These are phyloP conservation scores for Petrocephalus schoutedeni DNA, from an alignment of 2,797 vertebrate genomes.

Conservation along the genomic window DNA sequence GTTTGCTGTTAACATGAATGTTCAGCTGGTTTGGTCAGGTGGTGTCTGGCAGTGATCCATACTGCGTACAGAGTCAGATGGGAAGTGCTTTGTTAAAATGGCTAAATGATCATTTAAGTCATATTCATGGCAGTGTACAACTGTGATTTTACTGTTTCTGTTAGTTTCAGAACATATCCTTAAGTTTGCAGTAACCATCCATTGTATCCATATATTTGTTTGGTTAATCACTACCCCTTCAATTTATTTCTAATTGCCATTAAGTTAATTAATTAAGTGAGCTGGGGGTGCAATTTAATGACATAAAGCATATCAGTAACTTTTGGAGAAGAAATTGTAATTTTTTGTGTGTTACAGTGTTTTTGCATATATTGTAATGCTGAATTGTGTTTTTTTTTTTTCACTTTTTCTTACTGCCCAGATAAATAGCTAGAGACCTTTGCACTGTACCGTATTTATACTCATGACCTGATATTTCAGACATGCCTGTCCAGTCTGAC, in stretches of 20 bases:
- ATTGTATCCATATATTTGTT: neutral
- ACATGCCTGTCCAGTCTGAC: neutral
- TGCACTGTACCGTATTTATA: neutral
- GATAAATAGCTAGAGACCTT: neutral
- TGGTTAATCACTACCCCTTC: neutral
- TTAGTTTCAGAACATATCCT: neutral
- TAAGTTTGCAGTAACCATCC: neutral
- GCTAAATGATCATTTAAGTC: neutral
- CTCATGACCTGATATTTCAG: neutral
- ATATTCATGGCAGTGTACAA: neutral
- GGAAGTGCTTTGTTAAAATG: neutral
- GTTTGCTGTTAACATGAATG: neutral
- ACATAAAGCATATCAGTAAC: neutral
- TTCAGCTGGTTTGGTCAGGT: neutral
- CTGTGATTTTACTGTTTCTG: neutral
- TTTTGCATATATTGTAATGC: neutral
- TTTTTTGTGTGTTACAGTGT: neutral
- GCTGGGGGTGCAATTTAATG: neutral
- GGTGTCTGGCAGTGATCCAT: neutral
- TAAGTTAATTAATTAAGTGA: neutral
- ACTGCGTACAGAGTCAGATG: neutral
- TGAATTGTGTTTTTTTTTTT: neutral
- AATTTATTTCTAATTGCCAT: neutral
- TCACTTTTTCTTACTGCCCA: neutral
- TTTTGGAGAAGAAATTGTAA: neutral